Conservation (phyloP, 2,113 vertebrate genomes). For the Raja brachyura region DNA sequence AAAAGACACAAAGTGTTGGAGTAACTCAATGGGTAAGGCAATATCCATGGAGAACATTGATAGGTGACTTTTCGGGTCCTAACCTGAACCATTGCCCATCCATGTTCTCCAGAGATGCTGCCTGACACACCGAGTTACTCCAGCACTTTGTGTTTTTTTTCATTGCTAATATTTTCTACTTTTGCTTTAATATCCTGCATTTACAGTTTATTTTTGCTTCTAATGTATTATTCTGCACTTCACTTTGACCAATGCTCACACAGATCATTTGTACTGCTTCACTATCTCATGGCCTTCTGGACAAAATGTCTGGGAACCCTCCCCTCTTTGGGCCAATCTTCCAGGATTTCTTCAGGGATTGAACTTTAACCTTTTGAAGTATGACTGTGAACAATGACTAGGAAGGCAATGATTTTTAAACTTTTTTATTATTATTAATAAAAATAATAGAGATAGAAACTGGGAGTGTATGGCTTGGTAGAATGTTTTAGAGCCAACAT, state of each 20-base stretch:
- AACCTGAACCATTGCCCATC: no score
- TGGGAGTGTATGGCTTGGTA: not conserved
- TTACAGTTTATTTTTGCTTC: no score
- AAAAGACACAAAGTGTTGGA: no score
- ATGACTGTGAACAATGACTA: not conserved
- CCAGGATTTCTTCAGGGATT: not conserved
- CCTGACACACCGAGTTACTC: no score
- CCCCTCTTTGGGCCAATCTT: not conserved
- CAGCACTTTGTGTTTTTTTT: no score
- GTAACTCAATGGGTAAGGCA: no score
- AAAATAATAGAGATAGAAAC: not conserved
- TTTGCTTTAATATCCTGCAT: no score
- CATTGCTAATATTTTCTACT: no score
- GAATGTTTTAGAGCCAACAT: not conserved
- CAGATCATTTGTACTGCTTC: not conserved
- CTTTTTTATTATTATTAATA: not conserved
- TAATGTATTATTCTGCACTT: not conserved
- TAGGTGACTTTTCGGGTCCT: no score
- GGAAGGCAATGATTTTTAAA: not conserved
- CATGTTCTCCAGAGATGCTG: no score
- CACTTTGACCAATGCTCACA: not conserved
- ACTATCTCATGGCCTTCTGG: not conserved
- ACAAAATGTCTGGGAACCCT: not conserved
- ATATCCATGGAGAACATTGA: no score
- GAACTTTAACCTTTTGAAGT: not conserved